Percentiles rank a stretch among this genome's conserved stretches.
Evolutionary conservation across 2,888 invertebrate genomes (phyloP).

Genomic region (Hydropsyche betteni): DNA sequence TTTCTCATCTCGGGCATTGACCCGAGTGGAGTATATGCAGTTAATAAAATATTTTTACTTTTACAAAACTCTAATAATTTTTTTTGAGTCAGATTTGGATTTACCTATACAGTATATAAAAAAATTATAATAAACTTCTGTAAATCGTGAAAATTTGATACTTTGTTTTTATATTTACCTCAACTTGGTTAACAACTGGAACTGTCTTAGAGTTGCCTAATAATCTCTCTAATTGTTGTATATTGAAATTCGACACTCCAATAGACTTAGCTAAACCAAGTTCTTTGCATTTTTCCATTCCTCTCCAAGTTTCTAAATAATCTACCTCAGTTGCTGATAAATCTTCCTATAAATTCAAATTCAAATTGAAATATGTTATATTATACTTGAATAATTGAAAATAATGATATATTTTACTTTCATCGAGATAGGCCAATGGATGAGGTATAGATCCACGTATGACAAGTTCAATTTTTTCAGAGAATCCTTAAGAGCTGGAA

Average conservation of each 20-base stretch:
- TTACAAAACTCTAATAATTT: slow-evolving; percentile 73
- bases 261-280: slow-evolving; percentile 74
- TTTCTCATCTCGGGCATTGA: slow-evolving; percentile 62
- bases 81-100: slow-evolving; percentile 75
- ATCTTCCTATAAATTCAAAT: slow-evolving; percentile 55
- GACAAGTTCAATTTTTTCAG: slow-evolving; percentile 72
- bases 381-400: background rate
- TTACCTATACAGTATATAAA: slow-evolving; percentile 58
- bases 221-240: slow-evolving; percentile 73
- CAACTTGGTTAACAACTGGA: slow-evolving; percentile 69
- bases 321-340: slow-evolving; percentile 71
- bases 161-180: slow-evolving; percentile 57
- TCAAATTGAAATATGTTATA: no score
- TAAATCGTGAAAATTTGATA: background rate
- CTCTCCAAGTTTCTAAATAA: slow-evolving; percentile 78
- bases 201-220: slow-evolving; percentile 68
- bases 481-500: slow-evolving; percentile 71
- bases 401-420: slow-evolving; percentile 56
- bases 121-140: background rate
- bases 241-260: slow-evolving; percentile 84
- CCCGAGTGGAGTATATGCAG: slow-evolving; percentile 78
- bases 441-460: slow-evolving; percentile 82
- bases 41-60: slow-evolving; percentile 71
- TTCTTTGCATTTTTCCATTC: slow-evolving; percentile 75
- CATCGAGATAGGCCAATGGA: slow-evolving; percentile 84